Conservation (phyloP, 2,888 invertebrate species). For the Xanthia icteritia region DNA sequence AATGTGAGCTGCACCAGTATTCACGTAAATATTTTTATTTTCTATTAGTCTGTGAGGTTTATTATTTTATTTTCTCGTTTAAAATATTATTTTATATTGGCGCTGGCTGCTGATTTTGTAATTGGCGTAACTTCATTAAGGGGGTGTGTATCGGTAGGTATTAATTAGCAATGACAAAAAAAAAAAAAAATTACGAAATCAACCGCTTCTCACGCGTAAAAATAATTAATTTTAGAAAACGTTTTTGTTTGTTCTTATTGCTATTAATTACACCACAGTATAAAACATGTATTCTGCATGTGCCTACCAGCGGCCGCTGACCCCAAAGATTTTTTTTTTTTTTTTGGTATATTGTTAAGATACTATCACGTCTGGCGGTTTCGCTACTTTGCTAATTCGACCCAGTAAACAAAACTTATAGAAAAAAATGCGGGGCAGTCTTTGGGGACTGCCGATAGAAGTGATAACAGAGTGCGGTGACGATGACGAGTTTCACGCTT, state of each 20-base stretch:
- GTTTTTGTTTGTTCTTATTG: neutral
- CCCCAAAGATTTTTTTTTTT: no score
- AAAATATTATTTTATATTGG: neutral
- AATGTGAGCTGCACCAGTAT: conserved; percentile 16
- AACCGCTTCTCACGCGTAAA: neutral
- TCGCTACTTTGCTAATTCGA: neutral
- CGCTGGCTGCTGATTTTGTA: neutral
- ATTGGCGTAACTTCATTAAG: neutral
- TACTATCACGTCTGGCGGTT: no score
- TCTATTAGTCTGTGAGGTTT: neutral
- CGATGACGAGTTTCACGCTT: no score
- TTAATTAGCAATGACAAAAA: neutral
- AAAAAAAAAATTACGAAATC: neutral
- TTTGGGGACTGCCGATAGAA: no score
- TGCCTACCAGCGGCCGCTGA: neutral
- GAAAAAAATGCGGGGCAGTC: no score
- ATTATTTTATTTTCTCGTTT: conserved; percentile 9
- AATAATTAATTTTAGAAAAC: neutral
- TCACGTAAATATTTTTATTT: conserved; percentile 30
- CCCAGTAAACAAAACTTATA: neutral
- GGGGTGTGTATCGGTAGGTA: neutral
- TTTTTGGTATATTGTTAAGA: no score
- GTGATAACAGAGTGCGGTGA: no score
- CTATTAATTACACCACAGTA: neutral
- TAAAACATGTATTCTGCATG: neutral